Percentiles rank a stretch among this genome's conserved stretches.
phyloP scores from a whole-genome alignment of 2,888 invertebrate species.

The Corbicula japonica region DNA sequence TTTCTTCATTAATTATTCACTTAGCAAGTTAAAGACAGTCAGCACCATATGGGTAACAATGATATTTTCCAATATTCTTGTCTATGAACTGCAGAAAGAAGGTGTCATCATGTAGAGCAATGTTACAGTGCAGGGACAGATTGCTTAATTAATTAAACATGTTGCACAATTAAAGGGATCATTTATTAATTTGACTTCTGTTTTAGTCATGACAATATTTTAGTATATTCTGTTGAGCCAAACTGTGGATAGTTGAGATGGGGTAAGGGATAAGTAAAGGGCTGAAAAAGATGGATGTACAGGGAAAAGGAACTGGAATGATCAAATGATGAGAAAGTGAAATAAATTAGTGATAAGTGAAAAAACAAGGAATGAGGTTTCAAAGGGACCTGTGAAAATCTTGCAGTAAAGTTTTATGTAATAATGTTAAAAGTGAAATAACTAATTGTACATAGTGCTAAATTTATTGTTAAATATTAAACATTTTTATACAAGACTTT shows the following conservation, averaged over 20 bases:
- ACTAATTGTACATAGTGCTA: no score
- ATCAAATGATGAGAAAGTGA: no score
- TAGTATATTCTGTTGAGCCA: neutral
- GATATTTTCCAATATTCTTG: conserved; percentile 32
- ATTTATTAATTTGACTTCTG: conserved; percentile 46
- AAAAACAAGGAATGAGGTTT: no score
- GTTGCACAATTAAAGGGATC: conserved; percentile 47
- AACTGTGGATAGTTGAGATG: conserved; percentile 19
- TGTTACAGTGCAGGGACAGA: neutral
- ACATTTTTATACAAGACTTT: conserved; percentile 26
- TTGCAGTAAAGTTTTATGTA: no score
- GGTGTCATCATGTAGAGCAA: neutral
- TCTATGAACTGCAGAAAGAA: neutral
- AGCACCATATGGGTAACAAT: conserved; percentile 40
- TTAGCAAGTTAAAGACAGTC: conserved; percentile 26
- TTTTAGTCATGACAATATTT: neutral
- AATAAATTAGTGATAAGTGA: no score
- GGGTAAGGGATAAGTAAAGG: conserved; percentile 31
- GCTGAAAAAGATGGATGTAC: conserved; percentile 10
- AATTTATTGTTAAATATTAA: conserved; percentile 10
- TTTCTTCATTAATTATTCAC: conserved; percentile 49
- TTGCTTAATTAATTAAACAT: conserved; percentile 40
- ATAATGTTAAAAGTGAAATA: no score
- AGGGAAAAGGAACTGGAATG: no score
- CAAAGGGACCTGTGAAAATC: no score